Evolutionary conservation across 1,140 invertebrate species (phyloP).

Genomic region (Sesamia nonagrioides): DNA sequence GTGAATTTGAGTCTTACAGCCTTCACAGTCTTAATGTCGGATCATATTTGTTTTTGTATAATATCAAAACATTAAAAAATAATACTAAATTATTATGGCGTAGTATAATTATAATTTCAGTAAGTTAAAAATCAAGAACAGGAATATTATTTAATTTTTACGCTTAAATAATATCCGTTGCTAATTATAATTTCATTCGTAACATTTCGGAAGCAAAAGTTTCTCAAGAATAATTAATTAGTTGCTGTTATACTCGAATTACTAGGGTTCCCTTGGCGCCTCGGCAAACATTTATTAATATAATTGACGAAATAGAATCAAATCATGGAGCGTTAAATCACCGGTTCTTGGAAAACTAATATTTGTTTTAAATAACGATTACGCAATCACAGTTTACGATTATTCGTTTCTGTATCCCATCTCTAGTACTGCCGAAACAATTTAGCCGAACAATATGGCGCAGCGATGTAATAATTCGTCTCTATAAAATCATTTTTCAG

Average conservation of each 20-base stretch:
- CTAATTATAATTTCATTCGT: too few relatives aligned
- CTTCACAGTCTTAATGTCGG: too few relatives aligned
- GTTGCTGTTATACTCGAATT: slow-evolving; percentile 6
- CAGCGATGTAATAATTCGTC: slow-evolving; percentile 12
- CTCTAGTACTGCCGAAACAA: slow-evolving; percentile 1
- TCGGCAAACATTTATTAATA: background rate
- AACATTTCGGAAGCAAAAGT: too few relatives aligned
- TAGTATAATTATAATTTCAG: too few relatives aligned
- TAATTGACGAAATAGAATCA: background rate
- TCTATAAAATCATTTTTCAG: slow-evolving; percentile 25
- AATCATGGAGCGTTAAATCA: slow-evolving; percentile 4
- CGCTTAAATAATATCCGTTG: too few relatives aligned
- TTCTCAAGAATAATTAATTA: slow-evolving; percentile 22
- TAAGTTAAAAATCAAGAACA: too few relatives aligned
- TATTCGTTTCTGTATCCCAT: background rate
- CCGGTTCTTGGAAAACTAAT: slow-evolving; percentile 13
- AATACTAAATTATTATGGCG: too few relatives aligned
- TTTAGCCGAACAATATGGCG: slow-evolving; percentile 2
- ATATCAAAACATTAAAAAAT: too few relatives aligned
- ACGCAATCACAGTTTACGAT: slow-evolving; percentile 7
- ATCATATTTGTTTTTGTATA: too few relatives aligned
- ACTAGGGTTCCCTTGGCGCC: background rate
- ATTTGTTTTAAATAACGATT: background rate
- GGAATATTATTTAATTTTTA: too few relatives aligned
- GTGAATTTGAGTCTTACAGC: too few relatives aligned